These are phyloP conservation scores for Pseudomyrmex gracilis DNA, from an alignment of 1,140 invertebrate genomes.

Conservation along the genomic window DNA sequence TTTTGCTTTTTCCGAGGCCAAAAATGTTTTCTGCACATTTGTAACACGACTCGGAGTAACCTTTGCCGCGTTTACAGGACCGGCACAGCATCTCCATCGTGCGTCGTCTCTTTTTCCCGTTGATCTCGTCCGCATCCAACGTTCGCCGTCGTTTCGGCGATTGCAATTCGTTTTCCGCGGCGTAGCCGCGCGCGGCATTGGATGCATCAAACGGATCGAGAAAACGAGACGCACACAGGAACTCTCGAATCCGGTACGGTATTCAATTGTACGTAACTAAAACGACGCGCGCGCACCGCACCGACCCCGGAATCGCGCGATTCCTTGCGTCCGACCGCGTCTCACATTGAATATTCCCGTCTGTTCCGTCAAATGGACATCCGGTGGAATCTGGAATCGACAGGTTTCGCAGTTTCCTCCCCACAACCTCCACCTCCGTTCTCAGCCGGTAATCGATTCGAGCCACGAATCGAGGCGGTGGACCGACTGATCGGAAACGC, in stretches of 20 bases:
- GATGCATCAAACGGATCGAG: slow-evolving; percentile 55
- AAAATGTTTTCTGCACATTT: slow-evolving; percentile 75
- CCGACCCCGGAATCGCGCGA: slow-evolving; percentile 47
- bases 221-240: not conserved
- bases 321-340: slow-evolving; percentile 62
- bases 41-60: slow-evolving; percentile 75
- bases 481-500: slow-evolving; percentile 36
- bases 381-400: slow-evolving; percentile 65
- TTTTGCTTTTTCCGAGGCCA: slow-evolving; percentile 54
- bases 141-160: slow-evolving; percentile 55
- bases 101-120: slow-evolving; percentile 49
- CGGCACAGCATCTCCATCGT: slow-evolving; percentile 32
- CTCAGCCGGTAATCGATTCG: slow-evolving; percentile 66
- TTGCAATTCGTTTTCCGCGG: slow-evolving; percentile 71
- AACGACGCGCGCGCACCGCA: slow-evolving; percentile 4
- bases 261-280: slow-evolving; percentile 33
- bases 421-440: not conserved
- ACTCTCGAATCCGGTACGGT: not conserved
- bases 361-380: slow-evolving; percentile 65
- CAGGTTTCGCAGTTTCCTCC: slow-evolving; percentile 48
- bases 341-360: slow-evolving; percentile 62
- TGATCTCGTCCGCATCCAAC: slow-evolving; percentile 16
- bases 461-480: slow-evolving; percentile 29
- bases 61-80: slow-evolving; percentile 52
- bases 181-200: slow-evolving; percentile 33